phyloP scores from a whole-genome alignment of 2,113 vertebrate species.

The Otocyon megalotis region DNA sequence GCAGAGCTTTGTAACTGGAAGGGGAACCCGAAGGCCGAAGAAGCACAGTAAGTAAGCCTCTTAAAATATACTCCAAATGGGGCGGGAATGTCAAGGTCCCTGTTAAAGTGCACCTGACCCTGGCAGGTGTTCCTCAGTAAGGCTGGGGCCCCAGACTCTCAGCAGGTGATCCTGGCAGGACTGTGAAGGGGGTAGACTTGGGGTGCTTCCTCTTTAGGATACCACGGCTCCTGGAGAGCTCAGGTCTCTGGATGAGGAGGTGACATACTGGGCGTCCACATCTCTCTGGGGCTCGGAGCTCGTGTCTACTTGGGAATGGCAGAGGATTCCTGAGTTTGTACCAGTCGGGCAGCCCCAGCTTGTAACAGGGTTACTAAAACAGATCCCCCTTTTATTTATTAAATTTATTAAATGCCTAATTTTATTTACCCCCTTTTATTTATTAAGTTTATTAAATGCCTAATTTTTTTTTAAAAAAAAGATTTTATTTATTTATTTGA shows the following conservation, averaged over 20 bases:
- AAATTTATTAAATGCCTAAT: not conserved
- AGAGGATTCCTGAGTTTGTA: not conserved
- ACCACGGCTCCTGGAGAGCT: not conserved
- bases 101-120: too few species aligned
- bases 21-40: not conserved
- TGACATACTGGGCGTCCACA: not conserved
- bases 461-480: too few species aligned
- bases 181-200: not conserved
- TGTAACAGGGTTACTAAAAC: not conserved
- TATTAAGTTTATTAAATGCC: too few species aligned
- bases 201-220: not conserved
- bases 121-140: not conserved
- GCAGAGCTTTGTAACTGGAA: not conserved
- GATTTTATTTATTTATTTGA: too few species aligned
- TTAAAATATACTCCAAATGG: not conserved
- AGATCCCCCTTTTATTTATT: too few species aligned
- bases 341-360: not conserved
- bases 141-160: not conserved
- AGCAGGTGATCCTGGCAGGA: not conserved
- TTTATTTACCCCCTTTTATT: not conserved
- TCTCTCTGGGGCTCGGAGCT: not conserved
- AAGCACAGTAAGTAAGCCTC: not conserved
- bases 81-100: fast-evolving
- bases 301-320: not conserved
- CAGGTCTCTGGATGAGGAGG: not conserved